phyloP scores from a whole-genome alignment of 2,797 vertebrate species.

The Macrochelys suwanniensis region DNA sequence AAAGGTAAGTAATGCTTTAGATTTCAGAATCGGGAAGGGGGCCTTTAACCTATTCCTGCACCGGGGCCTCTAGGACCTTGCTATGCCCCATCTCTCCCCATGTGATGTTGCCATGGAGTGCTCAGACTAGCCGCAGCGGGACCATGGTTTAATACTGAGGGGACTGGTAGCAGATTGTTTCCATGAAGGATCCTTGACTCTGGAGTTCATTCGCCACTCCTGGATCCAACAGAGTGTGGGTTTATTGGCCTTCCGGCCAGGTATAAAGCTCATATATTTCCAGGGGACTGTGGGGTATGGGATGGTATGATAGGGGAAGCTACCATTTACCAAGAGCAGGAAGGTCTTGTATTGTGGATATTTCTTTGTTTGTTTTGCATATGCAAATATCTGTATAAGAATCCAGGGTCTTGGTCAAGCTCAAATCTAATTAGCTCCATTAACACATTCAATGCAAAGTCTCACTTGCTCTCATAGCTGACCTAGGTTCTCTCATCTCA shows the following conservation, averaged over 20 bases:
- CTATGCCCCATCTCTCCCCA: too few species aligned
- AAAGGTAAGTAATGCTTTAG: too few species aligned
- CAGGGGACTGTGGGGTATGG: not conserved
- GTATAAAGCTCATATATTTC: not conserved
- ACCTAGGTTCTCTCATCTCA: constrained; percentile 35
- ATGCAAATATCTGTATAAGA: not conserved
- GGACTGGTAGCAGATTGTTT: not conserved
- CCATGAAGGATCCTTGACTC: not conserved
- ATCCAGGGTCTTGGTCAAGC: rapidly evolving
- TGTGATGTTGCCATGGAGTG: too few species aligned
- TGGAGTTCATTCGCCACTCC: not conserved
- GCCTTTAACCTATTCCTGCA: too few species aligned
- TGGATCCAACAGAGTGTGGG: not conserved
- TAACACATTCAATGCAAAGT: constrained; percentile 26
- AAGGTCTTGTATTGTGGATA: not conserved
- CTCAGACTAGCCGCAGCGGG: too few species aligned
- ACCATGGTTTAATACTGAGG: not conserved
- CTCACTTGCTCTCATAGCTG: not conserved
- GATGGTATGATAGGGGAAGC: not conserved
- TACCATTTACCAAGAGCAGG: not conserved
- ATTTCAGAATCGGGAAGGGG: too few species aligned
- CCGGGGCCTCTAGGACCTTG: too few species aligned
- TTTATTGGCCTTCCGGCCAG: not conserved
- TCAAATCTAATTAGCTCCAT: not conserved
- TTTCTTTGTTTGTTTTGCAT: not conserved